phyloP scores from a whole-genome alignment of 2,888 invertebrate genomes.

The Eretmocerus hayati region DNA sequence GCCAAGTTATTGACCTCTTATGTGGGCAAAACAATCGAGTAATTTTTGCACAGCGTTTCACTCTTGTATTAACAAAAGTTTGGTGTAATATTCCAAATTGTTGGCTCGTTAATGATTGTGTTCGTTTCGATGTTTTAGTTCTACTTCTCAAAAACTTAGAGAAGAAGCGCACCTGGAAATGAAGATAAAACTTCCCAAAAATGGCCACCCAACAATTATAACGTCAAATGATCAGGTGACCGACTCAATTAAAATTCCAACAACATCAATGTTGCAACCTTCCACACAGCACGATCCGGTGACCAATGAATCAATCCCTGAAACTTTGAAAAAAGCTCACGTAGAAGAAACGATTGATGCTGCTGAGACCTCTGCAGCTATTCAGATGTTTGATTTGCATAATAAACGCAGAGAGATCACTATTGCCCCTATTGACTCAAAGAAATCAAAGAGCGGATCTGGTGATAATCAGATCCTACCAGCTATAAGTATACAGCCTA shows the following conservation, averaged over 20 bases:
- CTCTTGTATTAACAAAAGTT: too few species aligned
- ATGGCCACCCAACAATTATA: slow-evolving; percentile 41
- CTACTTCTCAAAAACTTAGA: slow-evolving; percentile 21
- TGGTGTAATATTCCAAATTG: too few species aligned
- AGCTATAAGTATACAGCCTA: slow-evolving; percentile 42
- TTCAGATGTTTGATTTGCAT: slow-evolving; percentile 21
- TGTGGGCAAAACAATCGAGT: too few species aligned
- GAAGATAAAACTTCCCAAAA: slow-evolving; percentile 42
- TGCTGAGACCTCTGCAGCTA: too few species aligned
- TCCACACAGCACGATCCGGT: slow-evolving; percentile 20
- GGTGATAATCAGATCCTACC: slow-evolving; percentile 40
- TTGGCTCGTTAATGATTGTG: too few species aligned
- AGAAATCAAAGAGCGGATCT: slow-evolving; percentile 38
- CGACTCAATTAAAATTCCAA: slow-evolving; percentile 15
- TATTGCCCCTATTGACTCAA: slow-evolving; percentile 37
- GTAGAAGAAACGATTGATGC: slow-evolving; percentile 38
- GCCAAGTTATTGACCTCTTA: too few species aligned
- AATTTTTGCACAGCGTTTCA: too few species aligned
- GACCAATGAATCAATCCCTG: slow-evolving; percentile 27
- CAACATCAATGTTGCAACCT: not conserved
- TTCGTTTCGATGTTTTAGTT: too few species aligned
- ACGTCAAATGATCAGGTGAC: slow-evolving; percentile 29
- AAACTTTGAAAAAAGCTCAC: slow-evolving; percentile 30
- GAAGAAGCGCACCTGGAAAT: slow-evolving; percentile 37
- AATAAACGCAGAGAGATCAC: slow-evolving; percentile 40